Conservation (phyloP, 2,113 vertebrate species). For the Potamarius usumacintae region DNA sequence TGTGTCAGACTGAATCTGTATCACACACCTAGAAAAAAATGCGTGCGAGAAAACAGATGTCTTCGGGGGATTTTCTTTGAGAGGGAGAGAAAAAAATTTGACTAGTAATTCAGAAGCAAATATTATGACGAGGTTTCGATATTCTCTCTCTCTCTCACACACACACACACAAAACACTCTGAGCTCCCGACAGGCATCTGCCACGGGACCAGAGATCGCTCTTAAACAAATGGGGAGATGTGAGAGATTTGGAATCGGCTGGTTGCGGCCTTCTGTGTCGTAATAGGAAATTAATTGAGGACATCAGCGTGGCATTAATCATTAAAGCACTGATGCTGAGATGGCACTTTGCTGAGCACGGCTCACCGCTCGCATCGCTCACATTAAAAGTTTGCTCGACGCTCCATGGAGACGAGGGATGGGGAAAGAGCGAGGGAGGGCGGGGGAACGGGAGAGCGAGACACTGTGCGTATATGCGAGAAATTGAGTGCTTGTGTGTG, state of each 20-base stretch:
- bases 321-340: conserved; percentile 55
- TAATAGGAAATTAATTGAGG: conserved; percentile 59
- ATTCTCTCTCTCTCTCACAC: neutral
- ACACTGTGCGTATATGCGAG: conserved; percentile 4
- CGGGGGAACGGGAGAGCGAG: neutral
- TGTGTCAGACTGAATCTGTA: conserved; percentile 26
- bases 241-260: conserved; percentile 23
- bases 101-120: conserved; percentile 20
- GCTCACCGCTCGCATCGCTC: conserved; percentile 29
- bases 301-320: conserved; percentile 60
- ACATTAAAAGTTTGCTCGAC: conserved; percentile 41
- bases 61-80: conserved; percentile 15
- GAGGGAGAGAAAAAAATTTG: neutral
- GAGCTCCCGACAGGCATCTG: conserved; percentile 46
- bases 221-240: conserved; percentile 54
- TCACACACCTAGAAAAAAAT: conserved; percentile 3
- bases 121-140: conserved; percentile 17
- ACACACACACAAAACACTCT: conserved; percentile 13
- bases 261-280: conserved; percentile 42
- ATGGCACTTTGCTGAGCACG: conserved; percentile 45
- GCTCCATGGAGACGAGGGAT: conserved; percentile 51
- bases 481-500: conserved; percentile 6
- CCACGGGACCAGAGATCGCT: conserved; percentile 46
- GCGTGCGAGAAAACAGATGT: neutral
- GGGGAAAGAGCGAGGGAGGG: conserved; percentile 7